Base-by-base conservation (phyloP, 2,113 vertebrate genomes). In the Ceyx margarethae region DNA sequence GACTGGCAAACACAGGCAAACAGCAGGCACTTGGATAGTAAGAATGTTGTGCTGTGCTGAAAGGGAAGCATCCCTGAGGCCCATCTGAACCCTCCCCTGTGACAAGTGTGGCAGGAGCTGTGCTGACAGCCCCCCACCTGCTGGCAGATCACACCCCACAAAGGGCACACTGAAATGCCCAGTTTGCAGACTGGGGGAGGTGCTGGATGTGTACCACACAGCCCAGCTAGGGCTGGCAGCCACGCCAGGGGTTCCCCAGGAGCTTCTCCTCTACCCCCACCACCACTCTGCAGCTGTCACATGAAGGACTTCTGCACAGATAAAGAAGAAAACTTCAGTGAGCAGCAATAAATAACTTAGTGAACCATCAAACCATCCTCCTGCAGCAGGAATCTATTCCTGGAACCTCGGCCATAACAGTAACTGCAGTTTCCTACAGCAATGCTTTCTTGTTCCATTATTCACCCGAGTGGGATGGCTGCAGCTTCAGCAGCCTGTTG, bases 131-230 rank as follows among this genome's bases (percentile, higher is more conserved):
- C 58, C 90, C 73, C 93, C 94, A 92, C 85, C 92, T 96, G 84
- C 93, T 95, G 92, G 89, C 72, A 91, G 81, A 94, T 93, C 78
- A 95, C 79, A 89, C 85, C 89, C 20, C n/a, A 62, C 45, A 89
- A 64, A 85, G 89, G 31, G 62, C n/a, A 65, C 62, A 53, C 14
- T 1, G 4, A n/a, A 61, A 81, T 86, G 81, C 58, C 7, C n/a
- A 46, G n/a, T 7, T n/a, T 67, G 57, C 81, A 79, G 56, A 79
- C 81, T 83, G 85, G 9, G 4, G 90, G 4, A 35, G 85, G 45
- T 83, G 85, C 51, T 10, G 2, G 23, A 73, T 33, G 7, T 54
- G 14, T 21, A 73, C 15, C 16, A 67, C 6, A 62, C 22, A 21
- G 4, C 67, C 87, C 79, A 51, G 73, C 37, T 74, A 65, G 74